Base-by-base conservation (phyloP, 1,140 invertebrate genomes). In the Hestina assimilis region DNA sequence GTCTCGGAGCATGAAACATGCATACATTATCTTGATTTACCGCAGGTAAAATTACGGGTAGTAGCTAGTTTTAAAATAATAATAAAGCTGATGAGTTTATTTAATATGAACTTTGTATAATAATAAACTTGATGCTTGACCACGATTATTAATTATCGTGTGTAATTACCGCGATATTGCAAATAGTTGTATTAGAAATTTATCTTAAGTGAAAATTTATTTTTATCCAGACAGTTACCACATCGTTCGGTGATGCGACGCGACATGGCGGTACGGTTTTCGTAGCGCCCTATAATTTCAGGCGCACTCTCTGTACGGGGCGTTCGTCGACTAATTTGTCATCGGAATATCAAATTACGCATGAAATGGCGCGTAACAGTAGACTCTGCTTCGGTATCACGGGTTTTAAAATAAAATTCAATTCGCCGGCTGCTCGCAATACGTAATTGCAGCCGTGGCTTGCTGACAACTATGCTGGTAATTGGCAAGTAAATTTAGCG, bases 321-420 rank as follows among this genome's bases (percentile, higher is more conserved):
- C 72, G 70, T 66, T 67, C 65, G 65, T 68, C 69, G 75, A 82
- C 81, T 84, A 84, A 85, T 86, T 86, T 86, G 79, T 86, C 83
- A 87, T 84, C 71, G 70, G 79, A 82, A 86, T 86, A 86, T 87
- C 83, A 82, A 86, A 86, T 86, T 82, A 82, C 76, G 74, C 75
- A 72, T 66, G 75, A 83, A 87, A 87, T 81, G 79, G 80, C 74
- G 69, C 72, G 77, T 75, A 84, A 83, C 76, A 72, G 77, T 74
- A 82, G 65, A 79, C 71, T 70, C 74, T 48, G 63, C 67, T 79
- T 57, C 57, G 58, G 72, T 77, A 74, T 63, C 69, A 63, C 53
- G 55, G 24, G 58, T 72, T 87, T 83, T 76, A 84, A 85, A 87
- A 84, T 76, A 83, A 76, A 85, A 83, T 87, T 75, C 69, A 83